phyloP scores from a whole-genome alignment of 2,888 invertebrate genomes.

The Xylophagus ater region DNA sequence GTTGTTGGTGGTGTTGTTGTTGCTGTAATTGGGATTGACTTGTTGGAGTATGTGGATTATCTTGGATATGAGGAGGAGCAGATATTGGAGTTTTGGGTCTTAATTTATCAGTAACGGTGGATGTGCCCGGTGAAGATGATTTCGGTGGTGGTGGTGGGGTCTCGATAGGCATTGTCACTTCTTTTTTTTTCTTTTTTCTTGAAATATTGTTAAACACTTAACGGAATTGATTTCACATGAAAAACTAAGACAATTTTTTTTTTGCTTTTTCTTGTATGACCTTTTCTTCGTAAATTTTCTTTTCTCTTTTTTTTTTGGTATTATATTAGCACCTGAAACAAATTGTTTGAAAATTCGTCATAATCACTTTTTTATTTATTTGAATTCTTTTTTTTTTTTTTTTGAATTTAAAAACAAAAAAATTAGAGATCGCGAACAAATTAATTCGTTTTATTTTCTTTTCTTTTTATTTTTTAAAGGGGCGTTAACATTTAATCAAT shows the following conservation, averaged over 20 bases:
- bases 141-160: slow-evolving; percentile 21
- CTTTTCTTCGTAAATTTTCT: too few relatives aligned
- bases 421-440: too few relatives aligned
- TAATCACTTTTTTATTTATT: slow-evolving; percentile 4
- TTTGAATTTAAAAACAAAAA: too few relatives aligned
- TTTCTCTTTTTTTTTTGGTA: too few relatives aligned
- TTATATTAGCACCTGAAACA: slow-evolving; percentile 13
- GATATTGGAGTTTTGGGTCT: slow-evolving; percentile 31
- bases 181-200: too few relatives aligned
- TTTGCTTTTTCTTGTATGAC: too few relatives aligned
- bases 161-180: slow-evolving; percentile 24
- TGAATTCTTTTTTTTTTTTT: slow-evolving; percentile 2
- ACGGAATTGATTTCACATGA: too few relatives aligned
- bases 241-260: too few relatives aligned
- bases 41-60: not conserved
- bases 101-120: slow-evolving; percentile 25
- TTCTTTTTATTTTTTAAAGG: too few relatives aligned
- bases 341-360: slow-evolving; percentile 13
- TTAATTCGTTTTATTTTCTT: too few relatives aligned
- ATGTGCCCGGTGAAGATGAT: slow-evolving; percentile 19
- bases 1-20: not conserved
- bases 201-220: too few relatives aligned
- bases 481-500: too few relatives aligned
- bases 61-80: slow-evolving; percentile 30
- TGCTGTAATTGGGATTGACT: not conserved